These are phyloP conservation scores for Dryobates pubescens DNA, from an alignment of 2,797 vertebrate genomes.

Conservation along the genomic window DNA sequence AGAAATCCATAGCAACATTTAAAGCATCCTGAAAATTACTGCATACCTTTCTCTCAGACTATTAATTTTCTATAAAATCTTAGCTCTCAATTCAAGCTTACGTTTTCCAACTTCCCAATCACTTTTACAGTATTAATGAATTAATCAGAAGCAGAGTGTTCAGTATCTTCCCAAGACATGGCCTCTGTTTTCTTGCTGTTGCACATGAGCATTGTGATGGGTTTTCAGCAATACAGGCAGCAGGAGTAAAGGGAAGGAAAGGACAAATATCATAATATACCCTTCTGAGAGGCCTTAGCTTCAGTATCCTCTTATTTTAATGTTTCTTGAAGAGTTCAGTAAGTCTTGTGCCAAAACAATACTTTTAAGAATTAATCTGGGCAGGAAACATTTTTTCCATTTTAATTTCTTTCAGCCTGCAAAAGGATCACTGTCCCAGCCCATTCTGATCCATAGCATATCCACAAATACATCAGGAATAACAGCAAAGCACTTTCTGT, in stretches of 20 bases:
- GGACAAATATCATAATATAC: background rate
- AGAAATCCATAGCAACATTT: background rate
- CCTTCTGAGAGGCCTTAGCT: background rate
- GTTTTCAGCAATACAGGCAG: background rate
- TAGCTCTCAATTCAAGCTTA: background rate
- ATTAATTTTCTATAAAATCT: background rate
- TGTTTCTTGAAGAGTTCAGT: background rate
- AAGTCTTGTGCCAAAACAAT: background rate
- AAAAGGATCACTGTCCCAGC: background rate
- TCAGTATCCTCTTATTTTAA: background rate
- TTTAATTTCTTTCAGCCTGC: background rate
- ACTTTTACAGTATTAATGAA: background rate
- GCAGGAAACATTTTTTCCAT: background rate
- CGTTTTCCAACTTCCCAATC: background rate
- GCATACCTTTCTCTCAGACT: background rate
- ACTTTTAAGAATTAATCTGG: slow-evolving; percentile 2
- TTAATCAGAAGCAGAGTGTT: background rate
- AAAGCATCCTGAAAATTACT: background rate
- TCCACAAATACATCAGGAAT: background rate
- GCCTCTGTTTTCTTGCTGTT: background rate
- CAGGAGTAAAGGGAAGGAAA: background rate
- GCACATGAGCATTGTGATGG: fast-evolving
- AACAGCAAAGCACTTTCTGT: background rate
- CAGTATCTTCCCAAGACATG: background rate
- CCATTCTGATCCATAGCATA: background rate